A percentile compares a stretch with the other conserved stretches of the same genome.
These are phyloP conservation scores for Pampus argenteus DNA, from an alignment of 2,797 vertebrate genomes.

Conservation along the genomic window DNA sequence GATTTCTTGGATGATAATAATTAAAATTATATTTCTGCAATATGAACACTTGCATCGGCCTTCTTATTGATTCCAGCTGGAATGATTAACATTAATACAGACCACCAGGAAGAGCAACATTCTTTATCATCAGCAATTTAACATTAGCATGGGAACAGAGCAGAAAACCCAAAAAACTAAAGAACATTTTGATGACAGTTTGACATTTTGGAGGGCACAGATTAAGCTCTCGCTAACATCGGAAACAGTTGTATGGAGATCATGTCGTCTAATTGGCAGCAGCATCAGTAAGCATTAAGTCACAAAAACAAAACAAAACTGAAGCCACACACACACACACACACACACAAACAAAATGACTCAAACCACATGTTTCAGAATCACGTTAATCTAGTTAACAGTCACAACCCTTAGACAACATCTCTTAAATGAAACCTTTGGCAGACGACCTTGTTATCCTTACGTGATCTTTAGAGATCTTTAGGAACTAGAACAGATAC, in stretches of 20 bases:
- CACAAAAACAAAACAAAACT: not conserved
- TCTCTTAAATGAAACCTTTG: constrained; percentile 64
- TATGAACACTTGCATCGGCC: not conserved
- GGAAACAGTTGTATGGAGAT: not conserved
- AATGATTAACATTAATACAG: not conserved
- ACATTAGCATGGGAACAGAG: too few relatives aligned
- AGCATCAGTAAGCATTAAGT: too few relatives aligned
- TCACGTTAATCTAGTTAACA: constrained; percentile 42
- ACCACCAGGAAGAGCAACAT: not conserved
- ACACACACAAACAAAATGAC: not conserved
- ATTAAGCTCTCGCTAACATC: not conserved
- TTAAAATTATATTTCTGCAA: constrained; percentile 60
- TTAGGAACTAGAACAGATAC: not conserved
- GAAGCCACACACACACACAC: constrained; percentile 15
- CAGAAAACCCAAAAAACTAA: too few relatives aligned
- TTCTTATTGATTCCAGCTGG: constrained; percentile 9
- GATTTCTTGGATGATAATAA: constrained; percentile 28
- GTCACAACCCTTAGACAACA: constrained; percentile 36
- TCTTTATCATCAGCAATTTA: not conserved
- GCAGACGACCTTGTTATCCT: constrained; percentile 42
- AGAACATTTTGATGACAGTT: not conserved
- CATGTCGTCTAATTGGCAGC: not conserved
- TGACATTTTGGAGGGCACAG: not conserved
- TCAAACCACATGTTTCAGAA: constrained; percentile 17
- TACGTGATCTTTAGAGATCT: constrained; percentile 4